phyloP scores from a whole-genome alignment of 2,888 invertebrate genomes.

The Oscheius sp. region DNA sequence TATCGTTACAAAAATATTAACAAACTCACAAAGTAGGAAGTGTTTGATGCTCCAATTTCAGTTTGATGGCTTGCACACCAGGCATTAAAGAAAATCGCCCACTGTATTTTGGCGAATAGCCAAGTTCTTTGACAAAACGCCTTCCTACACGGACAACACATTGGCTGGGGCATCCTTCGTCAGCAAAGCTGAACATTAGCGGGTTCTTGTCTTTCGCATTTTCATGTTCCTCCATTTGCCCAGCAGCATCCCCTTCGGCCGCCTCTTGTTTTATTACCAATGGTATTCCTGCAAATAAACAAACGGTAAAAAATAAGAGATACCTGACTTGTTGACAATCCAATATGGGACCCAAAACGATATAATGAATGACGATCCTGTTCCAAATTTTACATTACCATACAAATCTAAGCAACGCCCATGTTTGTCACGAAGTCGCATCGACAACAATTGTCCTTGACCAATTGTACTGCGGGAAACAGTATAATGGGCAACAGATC shows the following conservation, averaged over 20 bases:
- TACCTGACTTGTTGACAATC: conserved; percentile 93
- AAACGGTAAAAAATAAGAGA: neutral
- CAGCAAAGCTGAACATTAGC: conserved; percentile 90
- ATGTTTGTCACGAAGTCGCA: conserved; percentile 54
- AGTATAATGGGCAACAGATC: conserved; percentile 80
- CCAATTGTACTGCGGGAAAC: conserved; percentile 67
- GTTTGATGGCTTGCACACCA: conserved; percentile 66
- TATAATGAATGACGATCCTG: conserved; percentile 77
- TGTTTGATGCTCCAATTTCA: conserved; percentile 59
- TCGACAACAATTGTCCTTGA: conserved; percentile 41
- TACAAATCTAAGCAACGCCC: conserved; percentile 61
- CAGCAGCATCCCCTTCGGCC: conserved; percentile 77
- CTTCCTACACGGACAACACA: conserved; percentile 60
- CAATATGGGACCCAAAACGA: conserved; percentile 88
- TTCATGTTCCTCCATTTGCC: conserved; percentile 86
- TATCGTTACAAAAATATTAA: no score
- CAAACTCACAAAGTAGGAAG: conserved; percentile 46
- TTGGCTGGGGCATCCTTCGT: conserved; percentile 82
- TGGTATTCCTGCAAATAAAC: conserved; percentile 79
- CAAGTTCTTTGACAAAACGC: conserved; percentile 48
- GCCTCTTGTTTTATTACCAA: conserved; percentile 89
- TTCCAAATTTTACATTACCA: conserved; percentile 52
- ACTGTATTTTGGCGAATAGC: conserved; percentile 59
- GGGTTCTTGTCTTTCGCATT: conserved; percentile 91
- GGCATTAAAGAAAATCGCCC: conserved; percentile 59